Evolutionary conservation across 2,888 invertebrate species (phyloP).

Genomic region (Euzophera pinguis): DNA sequence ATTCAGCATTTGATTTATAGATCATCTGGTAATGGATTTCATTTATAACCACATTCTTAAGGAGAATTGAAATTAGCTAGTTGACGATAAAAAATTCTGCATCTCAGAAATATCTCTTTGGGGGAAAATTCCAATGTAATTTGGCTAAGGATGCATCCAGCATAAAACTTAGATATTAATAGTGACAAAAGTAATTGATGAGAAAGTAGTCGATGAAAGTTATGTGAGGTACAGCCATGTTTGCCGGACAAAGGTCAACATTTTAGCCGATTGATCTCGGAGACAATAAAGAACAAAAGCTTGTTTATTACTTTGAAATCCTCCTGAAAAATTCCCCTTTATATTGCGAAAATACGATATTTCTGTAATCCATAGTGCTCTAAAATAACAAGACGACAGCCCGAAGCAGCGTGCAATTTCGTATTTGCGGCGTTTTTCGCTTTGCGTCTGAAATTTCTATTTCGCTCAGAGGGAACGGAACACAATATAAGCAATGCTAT

Average conservation of each 20-base stretch:
- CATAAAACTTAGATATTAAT: too few species aligned
- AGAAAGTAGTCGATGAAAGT: too few species aligned
- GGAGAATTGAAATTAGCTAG: too few species aligned
- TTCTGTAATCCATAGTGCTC: slow-evolving; percentile 1
- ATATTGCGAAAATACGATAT: slow-evolving; percentile 6
- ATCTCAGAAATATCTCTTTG: too few species aligned
- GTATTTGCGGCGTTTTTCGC: slow-evolving; percentile 3
- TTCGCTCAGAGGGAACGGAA: not conserved
- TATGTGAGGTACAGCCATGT: not conserved
- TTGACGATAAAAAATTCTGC: too few species aligned
- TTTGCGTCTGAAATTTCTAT: not conserved
- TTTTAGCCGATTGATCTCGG: slow-evolving; percentile 3
- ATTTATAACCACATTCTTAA: too few species aligned
- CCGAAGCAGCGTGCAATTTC: not conserved
- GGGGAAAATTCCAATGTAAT: too few species aligned
- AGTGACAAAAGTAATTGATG: too few species aligned
- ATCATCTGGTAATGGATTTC: too few species aligned
- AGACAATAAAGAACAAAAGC: slow-evolving; percentile 1
- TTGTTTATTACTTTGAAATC: slow-evolving; percentile 3
- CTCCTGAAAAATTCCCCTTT: not conserved
- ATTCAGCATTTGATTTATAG: too few species aligned
- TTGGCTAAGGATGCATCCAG: too few species aligned
- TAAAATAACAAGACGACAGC: slow-evolving; percentile 3
- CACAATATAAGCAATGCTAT: not conserved
- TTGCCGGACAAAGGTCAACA: not conserved